phyloP scores from a whole-genome alignment of 2,888 invertebrate genomes.

The Sarcophaga variegata region DNA sequence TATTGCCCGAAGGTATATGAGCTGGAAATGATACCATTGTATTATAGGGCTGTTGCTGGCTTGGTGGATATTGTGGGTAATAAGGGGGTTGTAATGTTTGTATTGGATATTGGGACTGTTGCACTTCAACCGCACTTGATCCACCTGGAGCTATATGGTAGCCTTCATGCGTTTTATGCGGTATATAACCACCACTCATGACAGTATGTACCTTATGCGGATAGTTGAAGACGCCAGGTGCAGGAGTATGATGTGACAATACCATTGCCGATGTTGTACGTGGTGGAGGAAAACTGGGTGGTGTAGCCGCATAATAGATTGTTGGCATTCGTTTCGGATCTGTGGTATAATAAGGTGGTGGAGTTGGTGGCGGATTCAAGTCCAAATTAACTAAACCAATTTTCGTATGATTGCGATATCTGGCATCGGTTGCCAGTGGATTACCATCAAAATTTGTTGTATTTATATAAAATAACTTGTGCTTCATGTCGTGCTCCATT shows the following conservation, averaged over 20 bases:
- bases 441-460: slow-evolving; percentile 71
- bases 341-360: slow-evolving; percentile 63
- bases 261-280: slow-evolving; percentile 72
- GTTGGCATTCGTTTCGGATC: slow-evolving; percentile 69
- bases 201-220: slow-evolving; percentile 54
- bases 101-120: slow-evolving; percentile 54
- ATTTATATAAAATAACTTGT: slow-evolving; percentile 75
- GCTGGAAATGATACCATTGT: slow-evolving; percentile 67
- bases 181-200: slow-evolving; percentile 34
- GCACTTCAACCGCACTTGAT: slow-evolving; percentile 3
- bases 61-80: slow-evolving; percentile 51
- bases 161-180: slow-evolving; percentile 60
- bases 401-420: slow-evolving; percentile 66
- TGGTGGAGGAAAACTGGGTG: slow-evolving; percentile 77
- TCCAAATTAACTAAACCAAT: slow-evolving; percentile 67
- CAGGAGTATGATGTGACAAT: slow-evolving; percentile 55
- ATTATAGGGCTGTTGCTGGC: slow-evolving; percentile 61
- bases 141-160: slow-evolving; percentile 48
- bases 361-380: slow-evolving; percentile 73
- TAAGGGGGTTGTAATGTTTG: slow-evolving; percentile 61
- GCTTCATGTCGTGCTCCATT: slow-evolving; percentile 70
- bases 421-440: slow-evolving; percentile 62
- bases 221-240: slow-evolving; percentile 23
- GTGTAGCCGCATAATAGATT: slow-evolving; percentile 70
- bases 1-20: slow-evolving; percentile 55